Evolutionary conservation across 2,113 vertebrate species (phyloP), one percentile per base, ranked within the genome.

Genomic region (Lathamus discolor): DNA sequence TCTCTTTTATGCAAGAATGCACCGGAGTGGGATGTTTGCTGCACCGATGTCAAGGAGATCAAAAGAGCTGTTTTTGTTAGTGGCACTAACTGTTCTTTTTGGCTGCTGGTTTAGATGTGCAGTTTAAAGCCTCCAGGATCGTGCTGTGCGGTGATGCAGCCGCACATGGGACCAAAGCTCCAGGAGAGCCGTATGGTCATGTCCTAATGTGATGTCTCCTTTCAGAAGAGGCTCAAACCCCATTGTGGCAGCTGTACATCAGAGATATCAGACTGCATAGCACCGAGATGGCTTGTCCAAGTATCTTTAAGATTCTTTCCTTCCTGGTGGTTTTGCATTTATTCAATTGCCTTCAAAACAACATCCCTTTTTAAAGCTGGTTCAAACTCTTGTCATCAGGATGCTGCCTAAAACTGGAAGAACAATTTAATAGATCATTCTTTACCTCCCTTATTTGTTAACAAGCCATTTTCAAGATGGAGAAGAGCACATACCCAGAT

Each of bases 51-150:
- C 67, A 89, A 25, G 25, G 80, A 91, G 94, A 95, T 95, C 86
- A 95, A 82, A 59, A 79, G 86, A 90, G 72, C 17, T 91, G 78
- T 77, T 97, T 95, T 76, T 73, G 62, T 93, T 48, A 51, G 80
- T 86, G 91, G 37, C 74, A 55, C 59, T 91, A 77, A 83, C 83
- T 96, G 95, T 24, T 90, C 92, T 69, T 94, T 93, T 97, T 72
- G 57, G 69, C 67, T 90, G 64, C 69, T 88, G 95, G 61, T 69
- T 94, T 66, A 93, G 57, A 83, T 57, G 76, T 35, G 62, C 59
- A 49, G 7, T 49, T 90, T 80, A 49, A 85, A 95, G 72, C 88
- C 57, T 73, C 61, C 7, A 18, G 67, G 66, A 24, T 46, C 2
- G 7, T 51, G n/a, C 57, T 43, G 66, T 0, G 0, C 28, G 3